These are phyloP conservation scores for Drosophila santomea DNA, from an alignment of 1,140 invertebrate genomes.

Conservation along the genomic window DNA sequence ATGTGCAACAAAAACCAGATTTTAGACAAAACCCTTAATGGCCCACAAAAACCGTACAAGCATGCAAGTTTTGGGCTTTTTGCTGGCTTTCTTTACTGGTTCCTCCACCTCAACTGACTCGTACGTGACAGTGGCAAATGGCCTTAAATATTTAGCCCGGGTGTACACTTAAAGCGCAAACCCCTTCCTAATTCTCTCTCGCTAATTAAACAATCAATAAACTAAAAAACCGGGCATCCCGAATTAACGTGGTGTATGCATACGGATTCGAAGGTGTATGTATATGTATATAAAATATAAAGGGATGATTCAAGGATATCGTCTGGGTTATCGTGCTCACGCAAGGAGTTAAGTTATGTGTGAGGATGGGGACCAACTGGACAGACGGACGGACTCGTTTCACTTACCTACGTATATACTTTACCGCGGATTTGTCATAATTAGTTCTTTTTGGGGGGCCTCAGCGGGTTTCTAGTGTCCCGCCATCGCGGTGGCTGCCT, in stretches of 20 bases:
- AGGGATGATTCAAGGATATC: background rate
- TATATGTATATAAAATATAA: background rate
- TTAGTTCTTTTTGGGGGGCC: constrained; percentile 68
- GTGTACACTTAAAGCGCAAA: constrained; percentile 15
- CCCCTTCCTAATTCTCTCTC: constrained; percentile 8
- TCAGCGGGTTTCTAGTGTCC: constrained; percentile 43
- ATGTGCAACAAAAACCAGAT: constrained; percentile 50
- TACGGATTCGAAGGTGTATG: too few species aligned
- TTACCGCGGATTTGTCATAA: constrained; percentile 76
- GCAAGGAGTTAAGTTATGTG: constrained; percentile 47
- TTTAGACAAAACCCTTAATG: constrained; percentile 51
- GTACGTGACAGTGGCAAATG: constrained; percentile 47
- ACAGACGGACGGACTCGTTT: constrained; percentile 42
- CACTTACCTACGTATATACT: constrained; percentile 72
- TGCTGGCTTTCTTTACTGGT: constrained; percentile 18
- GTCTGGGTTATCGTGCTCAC: constrained; percentile 5
- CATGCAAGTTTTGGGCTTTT: constrained; percentile 41
- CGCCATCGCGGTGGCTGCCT: constrained; percentile 53
- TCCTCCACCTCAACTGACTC: constrained; percentile 4
- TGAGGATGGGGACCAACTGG: constrained; percentile 44
- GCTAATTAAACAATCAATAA: constrained; percentile 47
- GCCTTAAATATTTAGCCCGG: constrained; percentile 27
- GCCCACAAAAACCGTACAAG: constrained; percentile 37
- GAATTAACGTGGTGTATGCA: constrained; percentile 23
- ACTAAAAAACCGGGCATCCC: background rate